Evolutionary conservation across 2,888 invertebrate species (phyloP), one percentile per base, ranked within the genome.

Genomic region (Chrysomela aeneicollis): DNA sequence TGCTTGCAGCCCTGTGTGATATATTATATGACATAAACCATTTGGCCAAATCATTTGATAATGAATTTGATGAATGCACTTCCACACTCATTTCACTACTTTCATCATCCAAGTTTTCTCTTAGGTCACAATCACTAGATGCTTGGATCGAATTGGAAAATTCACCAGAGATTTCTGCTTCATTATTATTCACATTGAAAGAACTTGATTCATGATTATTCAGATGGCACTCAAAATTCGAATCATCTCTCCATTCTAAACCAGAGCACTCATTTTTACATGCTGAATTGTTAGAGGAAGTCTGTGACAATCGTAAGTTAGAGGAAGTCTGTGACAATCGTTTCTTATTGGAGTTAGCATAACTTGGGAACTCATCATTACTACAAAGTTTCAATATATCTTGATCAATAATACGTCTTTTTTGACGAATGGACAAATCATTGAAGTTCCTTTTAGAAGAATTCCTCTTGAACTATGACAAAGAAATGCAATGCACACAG

Each of bases 321-420:
- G 53, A 53, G 4, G 32, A 53, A 32, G 32, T 9, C 18, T 53
- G 53, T 32, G 32, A 53, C 2, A 53, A 53, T 17, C 53, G 32
- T 53, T 53, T 53, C 53, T 32, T 53, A 53, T 53, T 53, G 53
- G 53, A 53, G n/a, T n/a, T n/a, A n/a, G n/a, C n/a, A n/a, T n/a
- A n/a, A 50, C 50, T 52, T 21, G 52, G 52, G 15, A 52, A 52
- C 21, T 52, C 52, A 52, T 52, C 52, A 52, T 52, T 52, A 52
- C 22, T 26, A 52, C 9, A 52, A 52, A 30, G 52, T 52, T 52
- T 52, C 52, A 15, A 52, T 52, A 52, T 52, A 52, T 52, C 30
- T 52, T 52, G 22, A 52, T 52, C 52, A 52, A 52, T 52, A 52
- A 52, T 52, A 52, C 52, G 30, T 15, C 26, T 52, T 52, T 52